Percentiles rank a stretch among this genome's conserved stretches.
These are phyloP conservation scores for Eudemis profundana DNA, from an alignment of 2,888 invertebrate genomes.

Conservation along the genomic window DNA sequence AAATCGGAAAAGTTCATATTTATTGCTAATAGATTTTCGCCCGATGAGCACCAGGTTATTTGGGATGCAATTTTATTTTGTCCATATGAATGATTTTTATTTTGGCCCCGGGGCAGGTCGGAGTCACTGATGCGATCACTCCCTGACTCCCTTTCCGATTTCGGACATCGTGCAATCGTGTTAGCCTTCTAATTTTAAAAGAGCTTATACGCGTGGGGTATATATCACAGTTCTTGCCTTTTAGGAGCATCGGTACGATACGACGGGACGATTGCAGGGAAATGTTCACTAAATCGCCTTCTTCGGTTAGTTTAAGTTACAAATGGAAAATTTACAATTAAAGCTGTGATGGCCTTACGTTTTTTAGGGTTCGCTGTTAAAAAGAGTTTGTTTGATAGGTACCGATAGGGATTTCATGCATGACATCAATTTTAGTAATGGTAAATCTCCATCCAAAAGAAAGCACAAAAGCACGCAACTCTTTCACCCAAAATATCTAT, in stretches of 20 bases:
- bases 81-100: conserved; percentile 85
- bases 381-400: not conserved
- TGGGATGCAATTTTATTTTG: conserved; percentile 85
- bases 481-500: too few species aligned
- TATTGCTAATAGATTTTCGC: conserved; percentile 85
- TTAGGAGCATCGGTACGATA: conserved; percentile 51
- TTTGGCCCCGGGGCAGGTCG: conserved; percentile 72
- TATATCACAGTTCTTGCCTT: not conserved
- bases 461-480: not conserved
- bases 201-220: not conserved
- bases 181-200: conserved; percentile 1
- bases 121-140: conserved; percentile 61
- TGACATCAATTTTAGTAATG: not conserved
- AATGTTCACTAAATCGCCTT: conserved; percentile 61
- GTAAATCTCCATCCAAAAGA: not conserved
- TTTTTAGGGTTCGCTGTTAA: not conserved
- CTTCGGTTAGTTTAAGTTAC: conserved; percentile 58
- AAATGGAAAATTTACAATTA: conserved; percentile 50
- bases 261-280: conserved; percentile 56
- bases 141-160: conserved; percentile 70
- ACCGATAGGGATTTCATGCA: not conserved
- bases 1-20: conserved; percentile 85
- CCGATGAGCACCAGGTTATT: conserved; percentile 82
- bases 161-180: conserved; percentile 70
- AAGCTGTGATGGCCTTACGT: conserved; percentile 1